Evolutionary conservation across 1,140 invertebrate species (phyloP).

Genomic region (Drepana arcuata): DNA sequence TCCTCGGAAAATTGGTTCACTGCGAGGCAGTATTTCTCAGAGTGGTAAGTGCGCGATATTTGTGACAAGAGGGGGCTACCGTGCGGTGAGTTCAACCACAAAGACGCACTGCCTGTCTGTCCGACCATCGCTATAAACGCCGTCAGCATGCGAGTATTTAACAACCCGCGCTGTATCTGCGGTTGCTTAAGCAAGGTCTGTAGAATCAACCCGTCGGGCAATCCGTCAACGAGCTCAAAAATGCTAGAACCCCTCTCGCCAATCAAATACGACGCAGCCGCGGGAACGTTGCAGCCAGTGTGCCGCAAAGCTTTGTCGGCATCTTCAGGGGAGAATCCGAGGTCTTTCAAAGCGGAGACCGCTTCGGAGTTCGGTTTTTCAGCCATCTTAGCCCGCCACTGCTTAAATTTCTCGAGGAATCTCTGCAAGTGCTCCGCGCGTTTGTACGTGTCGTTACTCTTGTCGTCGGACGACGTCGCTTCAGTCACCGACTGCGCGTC

Average conservation of each 20-base stretch:
- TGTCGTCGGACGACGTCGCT: constrained; percentile 4
- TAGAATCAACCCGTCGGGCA: constrained; percentile 47
- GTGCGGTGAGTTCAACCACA: constrained; percentile 58
- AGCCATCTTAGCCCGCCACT: constrained; percentile 39
- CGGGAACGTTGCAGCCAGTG: constrained; percentile 51
- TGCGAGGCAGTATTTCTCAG: constrained; percentile 58
- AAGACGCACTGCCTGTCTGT: constrained; percentile 40
- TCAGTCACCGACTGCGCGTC: constrained; percentile 8
- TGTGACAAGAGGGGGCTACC: constrained; percentile 51
- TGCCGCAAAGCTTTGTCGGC: constrained; percentile 33
- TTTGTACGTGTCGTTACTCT: constrained; percentile 20
- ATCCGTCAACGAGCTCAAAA: constrained; percentile 45
- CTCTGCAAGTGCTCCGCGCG: constrained; percentile 45
- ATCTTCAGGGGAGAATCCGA: constrained; percentile 40
- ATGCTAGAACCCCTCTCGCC: constrained; percentile 53
- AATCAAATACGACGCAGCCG: constrained; percentile 51
- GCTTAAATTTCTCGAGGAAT: constrained; percentile 51
- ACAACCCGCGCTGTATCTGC: constrained; percentile 47
- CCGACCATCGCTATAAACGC: constrained; percentile 63
- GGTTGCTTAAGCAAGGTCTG: constrained; percentile 54
- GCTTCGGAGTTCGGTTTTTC: constrained; percentile 42
- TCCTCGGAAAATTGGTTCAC: constrained; percentile 55
- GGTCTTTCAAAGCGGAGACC: constrained; percentile 32
- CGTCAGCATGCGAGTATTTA: constrained; percentile 60
- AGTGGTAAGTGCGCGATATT: constrained; percentile 58